Percentiles rank a stretch among this genome's conserved stretches.
phyloP scores from a whole-genome alignment of 2,113 vertebrate genomes.

The Dinomys branickii region DNA sequence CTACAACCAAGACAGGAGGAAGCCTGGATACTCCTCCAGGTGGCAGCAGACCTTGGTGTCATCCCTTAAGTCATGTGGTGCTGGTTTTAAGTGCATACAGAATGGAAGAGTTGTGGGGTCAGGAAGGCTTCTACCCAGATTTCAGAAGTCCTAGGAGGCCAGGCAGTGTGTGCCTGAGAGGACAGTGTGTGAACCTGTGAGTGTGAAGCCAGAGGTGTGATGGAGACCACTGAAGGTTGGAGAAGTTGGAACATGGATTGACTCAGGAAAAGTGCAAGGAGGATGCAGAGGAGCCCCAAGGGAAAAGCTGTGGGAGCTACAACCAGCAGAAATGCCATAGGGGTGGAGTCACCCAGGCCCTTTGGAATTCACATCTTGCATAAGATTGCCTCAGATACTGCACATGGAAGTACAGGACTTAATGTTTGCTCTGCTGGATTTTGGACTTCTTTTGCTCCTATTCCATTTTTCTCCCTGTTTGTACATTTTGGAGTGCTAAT shows the following conservation, averaged over 20 bases:
- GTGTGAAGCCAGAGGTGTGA: background rate
- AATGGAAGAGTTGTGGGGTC: background rate
- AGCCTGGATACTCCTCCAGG: background rate
- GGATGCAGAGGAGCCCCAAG: background rate
- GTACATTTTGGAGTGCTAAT: background rate
- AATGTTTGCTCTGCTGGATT: background rate
- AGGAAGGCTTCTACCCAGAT: background rate
- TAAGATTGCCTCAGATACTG: background rate
- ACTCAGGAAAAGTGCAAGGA: background rate
- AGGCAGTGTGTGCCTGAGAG: background rate
- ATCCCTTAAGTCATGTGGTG: background rate
- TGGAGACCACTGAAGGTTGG: background rate
- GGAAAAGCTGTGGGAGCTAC: background rate
- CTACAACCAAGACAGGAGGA: background rate
- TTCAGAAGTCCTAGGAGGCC: background rate
- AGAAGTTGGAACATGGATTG: background rate
- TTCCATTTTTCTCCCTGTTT: background rate
- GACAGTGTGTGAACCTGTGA: background rate
- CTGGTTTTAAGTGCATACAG: background rate
- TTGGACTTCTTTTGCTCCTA: background rate
- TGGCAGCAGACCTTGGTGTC: background rate
- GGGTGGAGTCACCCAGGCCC: background rate
- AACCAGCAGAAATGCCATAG: background rate
- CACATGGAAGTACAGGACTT: background rate
- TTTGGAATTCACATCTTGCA: background rate